Evolutionary conservation across 2,113 vertebrate genomes (phyloP).

Genomic region (Oryzias woworae): DNA sequence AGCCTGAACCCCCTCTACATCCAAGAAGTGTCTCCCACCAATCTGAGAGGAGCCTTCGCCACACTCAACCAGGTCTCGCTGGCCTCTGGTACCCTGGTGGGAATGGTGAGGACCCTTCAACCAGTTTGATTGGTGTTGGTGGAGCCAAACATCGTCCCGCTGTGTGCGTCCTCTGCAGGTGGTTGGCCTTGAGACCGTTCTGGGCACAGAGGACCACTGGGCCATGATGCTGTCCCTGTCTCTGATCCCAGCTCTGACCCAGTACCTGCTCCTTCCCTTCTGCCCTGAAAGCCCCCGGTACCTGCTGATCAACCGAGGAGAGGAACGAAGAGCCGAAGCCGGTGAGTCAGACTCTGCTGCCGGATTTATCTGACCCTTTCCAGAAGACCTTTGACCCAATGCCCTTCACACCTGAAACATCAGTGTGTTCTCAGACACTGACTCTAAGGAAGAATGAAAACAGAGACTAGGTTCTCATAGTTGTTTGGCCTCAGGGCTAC

Average conservation of each 20-base stretch:
- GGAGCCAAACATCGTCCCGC: too few relatives aligned
- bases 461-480: too few relatives aligned
- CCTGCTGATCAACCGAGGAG: conserved; percentile 73
- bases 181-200: conserved; percentile 73
- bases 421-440: too few relatives aligned
- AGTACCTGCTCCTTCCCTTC: conserved; percentile 78
- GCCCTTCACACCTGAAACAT: too few relatives aligned
- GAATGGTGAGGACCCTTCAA: conserved; percentile 69
- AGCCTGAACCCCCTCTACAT: conserved; percentile 81
- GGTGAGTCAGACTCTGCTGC: conserved; percentile 54
- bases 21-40: conserved; percentile 78
- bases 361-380: too few relatives aligned
- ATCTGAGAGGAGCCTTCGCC: conserved; percentile 78
- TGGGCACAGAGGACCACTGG: conserved; percentile 77
- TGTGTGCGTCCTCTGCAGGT: conserved; percentile 60
- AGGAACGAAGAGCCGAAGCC: conserved; percentile 69
- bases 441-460: too few relatives aligned
- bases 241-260: conserved; percentile 73
- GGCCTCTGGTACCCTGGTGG: conserved; percentile 74
- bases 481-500: too few relatives aligned
- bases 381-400: too few relatives aligned
- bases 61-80: conserved; percentile 81
- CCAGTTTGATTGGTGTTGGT: too few relatives aligned
- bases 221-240: conserved; percentile 79
- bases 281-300: conserved; percentile 83